Evolutionary conservation across 2,888 invertebrate genomes (phyloP).

Genomic region (Xylocampa areola): DNA sequence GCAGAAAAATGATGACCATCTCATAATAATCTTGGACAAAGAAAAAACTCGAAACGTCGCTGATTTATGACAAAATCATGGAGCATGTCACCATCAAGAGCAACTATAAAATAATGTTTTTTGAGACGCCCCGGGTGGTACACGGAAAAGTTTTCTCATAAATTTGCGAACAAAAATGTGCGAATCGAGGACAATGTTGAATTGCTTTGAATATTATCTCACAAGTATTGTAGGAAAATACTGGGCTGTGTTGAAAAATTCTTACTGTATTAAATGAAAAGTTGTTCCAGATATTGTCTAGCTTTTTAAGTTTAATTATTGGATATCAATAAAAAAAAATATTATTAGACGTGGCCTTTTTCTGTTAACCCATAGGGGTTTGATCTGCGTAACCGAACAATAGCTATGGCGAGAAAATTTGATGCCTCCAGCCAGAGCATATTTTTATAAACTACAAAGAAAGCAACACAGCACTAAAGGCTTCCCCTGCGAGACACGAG

Average conservation of each 20-base stretch:
- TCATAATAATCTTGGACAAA: conserved; percentile 10
- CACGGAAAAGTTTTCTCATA: conserved; percentile 35
- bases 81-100: conserved; percentile 26
- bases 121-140: conserved; percentile 10
- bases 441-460: no score
- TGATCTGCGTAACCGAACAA: no score
- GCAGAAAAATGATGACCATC: neutral
- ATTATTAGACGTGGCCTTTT: no score
- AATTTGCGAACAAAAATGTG: conserved; percentile 21
- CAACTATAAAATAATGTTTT: conserved; percentile 32
- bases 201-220: neutral
- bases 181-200: conserved; percentile 13
- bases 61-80: conserved; percentile 37
- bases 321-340: no score
- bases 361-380: no score
- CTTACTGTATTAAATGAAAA: neutral
- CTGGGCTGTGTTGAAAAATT: neutral
- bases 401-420: no score
- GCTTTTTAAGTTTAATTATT: no score
- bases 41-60: conserved; percentile 16
- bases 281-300: no score
- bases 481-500: no score
- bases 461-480: no score
- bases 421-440: no score
- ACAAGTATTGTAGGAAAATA: neutral